Evolutionary conservation across 2,113 vertebrate genomes (phyloP).

Genomic region (Prunella himalayana): DNA sequence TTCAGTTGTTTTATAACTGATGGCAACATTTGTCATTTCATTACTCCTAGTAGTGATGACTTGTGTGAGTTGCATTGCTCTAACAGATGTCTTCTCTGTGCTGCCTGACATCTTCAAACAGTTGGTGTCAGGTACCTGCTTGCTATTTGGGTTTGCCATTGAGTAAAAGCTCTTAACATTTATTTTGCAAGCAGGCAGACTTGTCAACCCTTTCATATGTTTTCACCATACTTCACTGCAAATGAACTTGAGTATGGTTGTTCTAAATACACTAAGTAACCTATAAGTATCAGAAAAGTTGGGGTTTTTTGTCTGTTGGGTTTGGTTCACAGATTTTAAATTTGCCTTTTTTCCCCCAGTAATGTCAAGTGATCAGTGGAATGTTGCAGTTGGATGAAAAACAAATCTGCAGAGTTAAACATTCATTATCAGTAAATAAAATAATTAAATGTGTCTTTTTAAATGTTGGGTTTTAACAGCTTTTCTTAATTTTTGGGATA

Average conservation of each 20-base stretch:
- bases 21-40: background rate
- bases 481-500: background rate
- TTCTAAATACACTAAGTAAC: background rate
- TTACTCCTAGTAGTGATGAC: background rate
- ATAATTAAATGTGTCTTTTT: background rate
- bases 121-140: background rate
- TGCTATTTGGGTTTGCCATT: background rate
- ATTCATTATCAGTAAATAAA: background rate
- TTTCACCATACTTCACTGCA: background rate
- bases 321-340: background rate
- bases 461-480: background rate
- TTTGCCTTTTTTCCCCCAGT: background rate
- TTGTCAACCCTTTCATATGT: background rate
- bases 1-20: background rate
- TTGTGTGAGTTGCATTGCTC: background rate
- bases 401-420: background rate
- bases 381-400: background rate
- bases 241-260: background rate
- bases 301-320: background rate
- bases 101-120: background rate
- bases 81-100: background rate
- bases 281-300: background rate
- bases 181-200: background rate
- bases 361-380: background rate
- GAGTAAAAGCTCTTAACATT: background rate